Conservation (phyloP, 2,113 vertebrate species). For the Laterallus jamaicensis region DNA sequence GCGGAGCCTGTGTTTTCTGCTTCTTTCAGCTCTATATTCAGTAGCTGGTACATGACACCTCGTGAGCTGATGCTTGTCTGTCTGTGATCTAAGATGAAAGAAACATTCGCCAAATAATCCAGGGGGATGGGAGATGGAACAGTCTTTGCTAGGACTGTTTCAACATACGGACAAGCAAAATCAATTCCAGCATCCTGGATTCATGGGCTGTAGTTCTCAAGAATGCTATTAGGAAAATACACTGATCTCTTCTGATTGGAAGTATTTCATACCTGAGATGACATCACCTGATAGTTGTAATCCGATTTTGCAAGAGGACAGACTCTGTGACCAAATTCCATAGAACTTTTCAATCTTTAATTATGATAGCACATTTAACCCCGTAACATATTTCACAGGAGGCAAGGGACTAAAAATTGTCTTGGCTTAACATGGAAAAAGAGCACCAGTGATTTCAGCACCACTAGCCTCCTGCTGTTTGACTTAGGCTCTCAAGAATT, state of each 20-base stretch:
- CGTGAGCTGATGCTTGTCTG: conserved; percentile 50
- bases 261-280: conserved; percentile 25
- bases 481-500: background rate
- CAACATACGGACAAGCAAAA: background rate
- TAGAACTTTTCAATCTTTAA: background rate
- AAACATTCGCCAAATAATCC: conserved; percentile 45
- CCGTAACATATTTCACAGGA: background rate
- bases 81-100: conserved; percentile 54
- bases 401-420: background rate
- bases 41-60: conserved; percentile 60
- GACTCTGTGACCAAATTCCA: background rate
- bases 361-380: background rate
- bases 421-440: background rate
- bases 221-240: background rate
- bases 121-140: background rate
- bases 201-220: background rate
- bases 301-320: conserved; percentile 3
- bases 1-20: conserved; percentile 33
- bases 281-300: background rate
- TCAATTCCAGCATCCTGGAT: background rate
- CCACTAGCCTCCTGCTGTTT: background rate
- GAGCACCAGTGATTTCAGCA: background rate
- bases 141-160: background rate
- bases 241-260: background rate
- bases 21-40: conserved; percentile 52